Evolutionary conservation across 2,113 vertebrate genomes (phyloP).

Genomic region (Pardalotus punctatus): DNA sequence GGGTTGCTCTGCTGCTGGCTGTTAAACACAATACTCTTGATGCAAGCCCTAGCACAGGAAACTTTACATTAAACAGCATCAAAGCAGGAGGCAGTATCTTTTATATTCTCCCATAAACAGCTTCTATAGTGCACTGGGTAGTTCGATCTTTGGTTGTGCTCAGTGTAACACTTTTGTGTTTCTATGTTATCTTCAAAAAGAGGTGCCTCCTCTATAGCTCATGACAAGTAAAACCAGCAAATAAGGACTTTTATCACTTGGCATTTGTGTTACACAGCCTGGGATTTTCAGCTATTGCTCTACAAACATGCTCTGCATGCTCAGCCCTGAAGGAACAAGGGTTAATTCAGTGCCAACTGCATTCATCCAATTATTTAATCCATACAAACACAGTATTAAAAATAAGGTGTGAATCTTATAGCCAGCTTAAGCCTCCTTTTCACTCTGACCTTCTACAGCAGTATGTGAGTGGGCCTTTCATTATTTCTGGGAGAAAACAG

Average conservation of each 20-base stretch:
- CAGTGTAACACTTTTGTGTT: not conserved
- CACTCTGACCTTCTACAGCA: not conserved
- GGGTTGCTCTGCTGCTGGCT: not conserved
- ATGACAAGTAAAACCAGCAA: not conserved
- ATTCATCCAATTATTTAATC: not conserved
- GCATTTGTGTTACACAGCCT: not conserved
- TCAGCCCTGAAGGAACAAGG: not conserved
- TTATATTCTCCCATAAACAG: not conserved
- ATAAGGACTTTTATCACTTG: not conserved
- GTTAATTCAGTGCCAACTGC: not conserved
- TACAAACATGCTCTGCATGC: not conserved
- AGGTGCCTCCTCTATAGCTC: not conserved
- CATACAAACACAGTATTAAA: not conserved
- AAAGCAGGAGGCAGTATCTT: not conserved
- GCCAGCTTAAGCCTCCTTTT: not conserved
- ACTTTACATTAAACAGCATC: not conserved
- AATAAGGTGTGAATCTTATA: not conserved
- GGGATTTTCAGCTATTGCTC: not conserved
- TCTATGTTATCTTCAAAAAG: not conserved
- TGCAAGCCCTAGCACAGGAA: not conserved
- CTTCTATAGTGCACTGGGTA: not conserved
- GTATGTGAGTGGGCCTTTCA: not conserved
- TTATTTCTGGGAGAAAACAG: not conserved
- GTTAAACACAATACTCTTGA: not conserved
- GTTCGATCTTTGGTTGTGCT: not conserved